These are phyloP conservation scores for Gallinago stenura DNA, from an alignment of 2,797 vertebrate genomes.

Conservation along the genomic window DNA sequence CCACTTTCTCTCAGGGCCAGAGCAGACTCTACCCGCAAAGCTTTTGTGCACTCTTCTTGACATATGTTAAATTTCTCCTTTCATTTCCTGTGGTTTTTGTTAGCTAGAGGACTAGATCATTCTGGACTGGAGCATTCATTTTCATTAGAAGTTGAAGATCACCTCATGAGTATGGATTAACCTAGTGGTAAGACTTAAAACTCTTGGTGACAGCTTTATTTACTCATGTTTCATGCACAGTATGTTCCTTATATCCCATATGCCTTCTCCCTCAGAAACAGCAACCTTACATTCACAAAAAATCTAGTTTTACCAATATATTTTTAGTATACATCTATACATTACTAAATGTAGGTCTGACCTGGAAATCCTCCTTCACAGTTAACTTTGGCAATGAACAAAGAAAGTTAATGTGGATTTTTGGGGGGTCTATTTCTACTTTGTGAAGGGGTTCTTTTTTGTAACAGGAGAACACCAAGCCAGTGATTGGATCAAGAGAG, in stretches of 20 bases:
- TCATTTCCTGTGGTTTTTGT: not conserved
- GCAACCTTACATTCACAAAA: not conserved
- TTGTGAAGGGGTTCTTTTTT: not conserved
- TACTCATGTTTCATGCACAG: constrained; percentile 25
- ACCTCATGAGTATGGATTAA: not conserved
- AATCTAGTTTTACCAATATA: not conserved
- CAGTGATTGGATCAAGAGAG: not conserved
- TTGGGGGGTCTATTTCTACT: not conserved
- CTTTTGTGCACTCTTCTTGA: not conserved
- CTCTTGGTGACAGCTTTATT: constrained; percentile 28
- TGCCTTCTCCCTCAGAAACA: not conserved
- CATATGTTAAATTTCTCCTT: not conserved
- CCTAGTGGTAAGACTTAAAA: not conserved
- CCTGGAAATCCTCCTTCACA: not conserved
- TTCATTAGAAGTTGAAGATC: constrained; percentile 26
- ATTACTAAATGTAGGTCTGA: not conserved
- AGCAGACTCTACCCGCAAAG: not conserved
- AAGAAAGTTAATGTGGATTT: not conserved
- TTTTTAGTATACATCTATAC: not conserved
- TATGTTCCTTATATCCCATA: constrained; percentile 31
- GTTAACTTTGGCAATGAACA: not conserved
- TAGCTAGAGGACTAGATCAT: not conserved
- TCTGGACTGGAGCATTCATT: not conserved
- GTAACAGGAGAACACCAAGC: not conserved
- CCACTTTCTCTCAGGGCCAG: not conserved